These are phyloP conservation scores for Ditula angustiorana DNA, from an alignment of 2,888 invertebrate species.

Conservation along the genomic window DNA sequence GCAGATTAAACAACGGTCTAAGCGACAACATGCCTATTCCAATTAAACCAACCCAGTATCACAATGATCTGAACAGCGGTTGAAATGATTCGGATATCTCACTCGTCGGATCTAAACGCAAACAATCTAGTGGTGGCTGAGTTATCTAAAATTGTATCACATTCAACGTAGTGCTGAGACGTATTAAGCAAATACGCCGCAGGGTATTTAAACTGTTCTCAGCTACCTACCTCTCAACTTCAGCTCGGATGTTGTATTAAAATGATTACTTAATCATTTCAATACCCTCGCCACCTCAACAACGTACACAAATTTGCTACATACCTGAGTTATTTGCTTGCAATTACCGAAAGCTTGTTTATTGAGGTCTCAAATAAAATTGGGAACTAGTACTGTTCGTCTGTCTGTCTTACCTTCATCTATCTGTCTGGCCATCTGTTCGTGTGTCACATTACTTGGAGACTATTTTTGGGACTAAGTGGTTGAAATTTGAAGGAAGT, in stretches of 20 bases:
- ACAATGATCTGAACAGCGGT: constrained; percentile 30
- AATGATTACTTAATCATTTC: constrained; percentile 16
- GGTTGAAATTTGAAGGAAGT: no score
- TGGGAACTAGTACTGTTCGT: no score
- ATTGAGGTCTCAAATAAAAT: no score
- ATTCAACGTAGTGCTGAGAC: constrained; percentile 32
- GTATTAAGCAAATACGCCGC: constrained; percentile 2
- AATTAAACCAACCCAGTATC: constrained; percentile 24
- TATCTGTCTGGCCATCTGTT: no score
- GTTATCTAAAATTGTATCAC: constrained; percentile 39
- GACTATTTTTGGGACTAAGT: no score
- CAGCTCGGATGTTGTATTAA: background rate
- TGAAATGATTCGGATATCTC: constrained; percentile 36
- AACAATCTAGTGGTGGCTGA: constrained; percentile 34
- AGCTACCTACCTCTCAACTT: constrained; percentile 7
- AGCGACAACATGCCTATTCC: background rate
- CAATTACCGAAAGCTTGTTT: background rate
- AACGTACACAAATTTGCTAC: background rate
- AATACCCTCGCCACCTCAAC: background rate
- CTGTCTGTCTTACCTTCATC: no score
- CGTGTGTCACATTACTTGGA: no score
- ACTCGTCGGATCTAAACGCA: constrained; percentile 33
- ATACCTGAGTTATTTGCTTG: background rate
- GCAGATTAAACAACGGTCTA: background rate
- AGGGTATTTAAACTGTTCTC: constrained; percentile 10